Evolutionary conservation across 2,797 vertebrate species (phyloP).

Genomic region (Setipinna tenuifilis): DNA sequence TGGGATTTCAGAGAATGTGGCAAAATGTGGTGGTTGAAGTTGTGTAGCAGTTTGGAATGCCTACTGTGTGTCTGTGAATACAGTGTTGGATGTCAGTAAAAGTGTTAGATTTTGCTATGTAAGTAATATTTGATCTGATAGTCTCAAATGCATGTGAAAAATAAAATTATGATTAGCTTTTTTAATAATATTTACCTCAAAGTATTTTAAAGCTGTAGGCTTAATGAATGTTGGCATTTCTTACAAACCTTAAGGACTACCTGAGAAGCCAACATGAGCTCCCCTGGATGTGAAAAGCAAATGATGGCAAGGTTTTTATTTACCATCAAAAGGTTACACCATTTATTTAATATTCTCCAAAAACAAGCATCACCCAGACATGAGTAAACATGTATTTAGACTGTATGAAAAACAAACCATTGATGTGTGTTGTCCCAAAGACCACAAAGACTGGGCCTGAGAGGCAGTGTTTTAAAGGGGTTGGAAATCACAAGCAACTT

Average conservation of each 20-base stretch:
- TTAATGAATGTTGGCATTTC: not conserved
- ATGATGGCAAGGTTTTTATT: not conserved
- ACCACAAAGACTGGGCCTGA: not conserved
- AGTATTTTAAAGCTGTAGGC: conserved; percentile 16
- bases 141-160: conserved; percentile 20
- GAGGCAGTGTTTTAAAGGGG: not conserved
- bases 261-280: not conserved
- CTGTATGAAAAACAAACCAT: no score
- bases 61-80: conserved; percentile 9
- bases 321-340: not conserved
- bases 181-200: not conserved
- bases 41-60: conserved; percentile 6
- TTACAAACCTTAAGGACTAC: not conserved
- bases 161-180: not conserved
- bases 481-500: not conserved
- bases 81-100: conserved; percentile 21
- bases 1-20: not conserved
- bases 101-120: conserved; percentile 13
- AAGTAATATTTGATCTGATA: conserved; percentile 15
- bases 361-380: not conserved
- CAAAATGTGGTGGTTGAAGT: conserved; percentile 7
- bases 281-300: not conserved
- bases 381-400: no score
- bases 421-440: not conserved
- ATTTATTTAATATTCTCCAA: not conserved